Percentiles rank a stretch among this genome's conserved stretches.
phyloP scores from a whole-genome alignment of 2,113 vertebrate genomes.

The Corapipo altera region DNA sequence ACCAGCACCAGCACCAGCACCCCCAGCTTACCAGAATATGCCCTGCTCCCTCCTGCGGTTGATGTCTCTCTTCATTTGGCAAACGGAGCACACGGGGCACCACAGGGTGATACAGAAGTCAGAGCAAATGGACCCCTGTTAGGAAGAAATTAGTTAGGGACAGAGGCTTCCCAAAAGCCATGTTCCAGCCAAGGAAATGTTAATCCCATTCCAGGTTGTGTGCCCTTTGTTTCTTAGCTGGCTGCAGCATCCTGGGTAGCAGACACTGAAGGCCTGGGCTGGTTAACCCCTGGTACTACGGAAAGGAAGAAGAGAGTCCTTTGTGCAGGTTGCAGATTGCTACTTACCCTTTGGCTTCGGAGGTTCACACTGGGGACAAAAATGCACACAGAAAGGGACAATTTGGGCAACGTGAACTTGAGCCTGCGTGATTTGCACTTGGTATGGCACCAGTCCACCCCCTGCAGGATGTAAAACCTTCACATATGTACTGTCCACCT shows the following conservation, averaged over 20 bases:
- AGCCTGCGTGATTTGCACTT: not conserved
- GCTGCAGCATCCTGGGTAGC: not conserved
- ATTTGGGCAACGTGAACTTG: not conserved
- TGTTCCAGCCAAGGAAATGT: fast-evolving
- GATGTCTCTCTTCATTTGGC: constrained; percentile 78
- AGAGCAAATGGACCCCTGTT: constrained; percentile 68
- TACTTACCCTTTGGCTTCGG: not conserved
- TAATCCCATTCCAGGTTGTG: not conserved
- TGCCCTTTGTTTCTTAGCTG: not conserved
- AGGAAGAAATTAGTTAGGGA: not conserved
- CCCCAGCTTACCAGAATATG: constrained; percentile 55
- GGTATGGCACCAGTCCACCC: not conserved
- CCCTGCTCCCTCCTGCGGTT: constrained; percentile 50
- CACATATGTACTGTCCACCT: fast-evolving
- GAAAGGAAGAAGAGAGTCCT: not conserved
- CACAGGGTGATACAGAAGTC: not conserved
- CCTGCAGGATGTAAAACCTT: not conserved
- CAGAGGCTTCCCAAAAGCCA: not conserved
- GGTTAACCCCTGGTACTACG: fast-evolving
- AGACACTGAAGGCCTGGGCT: not conserved
- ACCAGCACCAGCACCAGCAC: fast-evolving
- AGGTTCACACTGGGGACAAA: not conserved
- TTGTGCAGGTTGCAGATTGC: not conserved
- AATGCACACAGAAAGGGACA: fast-evolving
- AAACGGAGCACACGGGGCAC: constrained; percentile 60